These are phyloP conservation scores for Meta bourneti DNA, from an alignment of 2,888 invertebrate genomes.

Conservation along the genomic window DNA sequence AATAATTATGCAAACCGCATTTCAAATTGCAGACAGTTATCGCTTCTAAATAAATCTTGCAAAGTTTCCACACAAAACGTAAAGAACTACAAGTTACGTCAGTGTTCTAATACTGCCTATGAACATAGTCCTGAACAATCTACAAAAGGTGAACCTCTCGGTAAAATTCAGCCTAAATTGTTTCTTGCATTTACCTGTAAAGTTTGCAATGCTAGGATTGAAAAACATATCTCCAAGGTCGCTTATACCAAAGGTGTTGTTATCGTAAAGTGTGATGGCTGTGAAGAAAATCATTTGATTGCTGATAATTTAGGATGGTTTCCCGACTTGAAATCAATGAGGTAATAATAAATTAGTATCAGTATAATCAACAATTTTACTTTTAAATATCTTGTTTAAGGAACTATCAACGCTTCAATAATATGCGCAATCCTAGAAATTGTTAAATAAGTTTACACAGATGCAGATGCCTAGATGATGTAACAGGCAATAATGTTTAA, in stretches of 20 bases:
- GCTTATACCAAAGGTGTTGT: constrained; percentile 95
- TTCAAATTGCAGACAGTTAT: not conserved
- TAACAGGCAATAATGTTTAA: too few species aligned
- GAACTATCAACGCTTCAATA: too few species aligned
- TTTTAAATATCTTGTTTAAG: too few species aligned
- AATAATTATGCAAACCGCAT: not conserved
- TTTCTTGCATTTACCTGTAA: constrained; percentile 93
- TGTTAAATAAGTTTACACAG: too few species aligned
- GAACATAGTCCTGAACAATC: constrained; percentile 36
- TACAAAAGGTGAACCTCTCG: constrained; percentile 30
- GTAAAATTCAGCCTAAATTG: constrained; percentile 82
- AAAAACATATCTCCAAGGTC: constrained; percentile 90
- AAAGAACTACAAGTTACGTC: not conserved
- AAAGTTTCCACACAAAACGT: not conserved
- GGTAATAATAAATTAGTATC: constrained; percentile 43
- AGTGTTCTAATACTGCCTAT: constrained; percentile 52
- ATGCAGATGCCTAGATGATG: too few species aligned
- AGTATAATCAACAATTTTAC: too few species aligned
- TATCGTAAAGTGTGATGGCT: constrained; percentile 93
- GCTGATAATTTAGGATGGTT: constrained; percentile 99
- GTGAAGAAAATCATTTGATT: constrained; percentile 94
- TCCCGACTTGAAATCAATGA: constrained; percentile 84
- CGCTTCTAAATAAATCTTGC: not conserved
- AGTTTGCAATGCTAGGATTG: constrained; percentile 89
- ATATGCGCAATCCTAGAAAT: too few species aligned